phyloP scores from a whole-genome alignment of 2,888 invertebrate species.

The Conistra vaccinii region DNA sequence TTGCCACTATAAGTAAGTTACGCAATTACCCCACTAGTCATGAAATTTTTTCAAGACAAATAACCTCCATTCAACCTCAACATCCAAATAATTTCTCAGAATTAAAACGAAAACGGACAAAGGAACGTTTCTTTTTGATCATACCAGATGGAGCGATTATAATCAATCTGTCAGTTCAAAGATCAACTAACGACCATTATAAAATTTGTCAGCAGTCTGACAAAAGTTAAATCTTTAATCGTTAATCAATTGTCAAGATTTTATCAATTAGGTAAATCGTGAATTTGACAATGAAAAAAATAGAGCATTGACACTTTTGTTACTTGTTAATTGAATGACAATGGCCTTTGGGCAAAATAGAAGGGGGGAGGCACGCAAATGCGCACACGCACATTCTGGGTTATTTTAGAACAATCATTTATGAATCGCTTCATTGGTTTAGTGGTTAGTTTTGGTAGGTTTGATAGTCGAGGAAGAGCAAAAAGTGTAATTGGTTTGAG shows the following conservation, averaged over 20 bases:
- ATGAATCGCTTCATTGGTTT: conserved; percentile 24
- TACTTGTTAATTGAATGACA: conserved; percentile 55
- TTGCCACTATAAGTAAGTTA: too few species aligned
- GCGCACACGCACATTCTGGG: conserved; percentile 1
- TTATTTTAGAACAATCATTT: conserved; percentile 21
- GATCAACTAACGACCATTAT: conserved; percentile 58
- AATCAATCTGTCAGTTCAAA: conserved; percentile 64
- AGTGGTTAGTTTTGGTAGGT: not conserved
- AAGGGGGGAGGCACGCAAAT: conserved; percentile 35
- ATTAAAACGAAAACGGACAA: conserved; percentile 45
- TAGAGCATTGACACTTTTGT: conserved; percentile 59
- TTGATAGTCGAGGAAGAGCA: not conserved
- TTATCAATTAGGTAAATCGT: conserved; percentile 68
- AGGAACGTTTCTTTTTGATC: conserved; percentile 42
- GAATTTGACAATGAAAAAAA: conserved; percentile 66
- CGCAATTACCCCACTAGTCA: too few species aligned
- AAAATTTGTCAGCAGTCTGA: conserved; percentile 70
- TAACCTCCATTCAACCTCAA: conserved; percentile 31
- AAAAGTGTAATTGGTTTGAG: conserved; percentile 29
- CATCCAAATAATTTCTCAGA: conserved; percentile 26
- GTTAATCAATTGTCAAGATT: conserved; percentile 72
- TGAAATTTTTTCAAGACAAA: not conserved
- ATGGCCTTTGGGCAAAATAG: conserved; percentile 59
- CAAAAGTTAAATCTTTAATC: conserved; percentile 62
- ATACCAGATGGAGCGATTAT: conserved; percentile 55